Percentiles rank a stretch among this genome's conserved stretches.
Evolutionary conservation across 2,888 invertebrate species (phyloP).

Genomic region (Tinea semifulvella): DNA sequence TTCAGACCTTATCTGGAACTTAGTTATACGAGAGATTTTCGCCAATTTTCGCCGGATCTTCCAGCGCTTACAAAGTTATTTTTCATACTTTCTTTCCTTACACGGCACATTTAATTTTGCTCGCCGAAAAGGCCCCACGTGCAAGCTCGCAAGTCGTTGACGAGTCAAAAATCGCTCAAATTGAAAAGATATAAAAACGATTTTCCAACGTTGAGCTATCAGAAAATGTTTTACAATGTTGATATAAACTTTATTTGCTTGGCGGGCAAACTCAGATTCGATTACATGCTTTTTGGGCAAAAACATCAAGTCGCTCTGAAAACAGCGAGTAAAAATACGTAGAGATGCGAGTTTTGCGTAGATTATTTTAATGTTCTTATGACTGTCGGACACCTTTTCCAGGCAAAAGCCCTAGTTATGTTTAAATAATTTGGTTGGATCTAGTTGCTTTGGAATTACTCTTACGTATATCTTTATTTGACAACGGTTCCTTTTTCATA

Average conservation of each 20-base stretch:
- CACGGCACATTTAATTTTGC: slow-evolving; percentile 11
- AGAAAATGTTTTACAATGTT: not conserved
- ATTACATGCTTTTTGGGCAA: slow-evolving; percentile 1
- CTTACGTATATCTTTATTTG: too few species aligned
- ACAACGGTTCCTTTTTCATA: too few species aligned
- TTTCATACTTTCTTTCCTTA: slow-evolving; percentile 9
- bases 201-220: not conserved
- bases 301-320: not conserved
- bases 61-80: slow-evolving; percentile 10
- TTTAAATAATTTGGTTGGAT: slow-evolving; percentile 9
- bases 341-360: too few species aligned
- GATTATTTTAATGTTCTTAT: slow-evolving; percentile 10
- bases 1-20: slow-evolving; percentile 18
- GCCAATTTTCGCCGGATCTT: slow-evolving; percentile 14
- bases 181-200: not conserved
- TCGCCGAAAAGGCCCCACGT: slow-evolving; percentile 5
- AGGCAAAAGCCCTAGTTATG: not conserved
- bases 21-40: slow-evolving; percentile 17
- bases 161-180: not conserved
- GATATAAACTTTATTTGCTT: not conserved
- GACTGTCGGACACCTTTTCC: slow-evolving; percentile 5
- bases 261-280: not conserved
- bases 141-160: not conserved
- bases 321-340: too few species aligned
- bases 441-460: slow-evolving; percentile 5